Conservation (phyloP, 2,888 invertebrate genomes). For the Helleia helle region DNA sequence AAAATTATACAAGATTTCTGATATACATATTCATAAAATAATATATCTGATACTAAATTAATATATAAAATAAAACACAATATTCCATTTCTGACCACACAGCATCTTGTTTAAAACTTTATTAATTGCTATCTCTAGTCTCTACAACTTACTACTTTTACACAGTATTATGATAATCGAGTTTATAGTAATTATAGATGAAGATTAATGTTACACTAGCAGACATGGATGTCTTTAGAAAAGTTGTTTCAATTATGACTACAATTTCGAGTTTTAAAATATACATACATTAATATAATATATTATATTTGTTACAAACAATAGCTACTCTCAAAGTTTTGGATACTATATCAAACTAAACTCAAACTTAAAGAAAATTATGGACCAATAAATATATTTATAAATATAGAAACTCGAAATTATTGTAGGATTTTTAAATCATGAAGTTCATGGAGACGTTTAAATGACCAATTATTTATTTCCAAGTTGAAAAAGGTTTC, state of each 20-base stretch:
- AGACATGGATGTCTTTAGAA: not conserved
- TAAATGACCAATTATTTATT: constrained; percentile 3
- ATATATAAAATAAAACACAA: too few relatives aligned
- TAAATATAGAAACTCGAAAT: not conserved
- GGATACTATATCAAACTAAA: not conserved
- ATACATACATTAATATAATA: not conserved
- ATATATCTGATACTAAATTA: too few relatives aligned
- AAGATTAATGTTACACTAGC: not conserved
- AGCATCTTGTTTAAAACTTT: not conserved
- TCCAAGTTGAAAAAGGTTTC: constrained; percentile 5
- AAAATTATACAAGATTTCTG: not conserved
- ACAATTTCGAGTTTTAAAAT: not conserved
- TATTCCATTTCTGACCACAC: too few relatives aligned
- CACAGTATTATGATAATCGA: constrained; percentile 49
- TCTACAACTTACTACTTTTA: constrained; percentile 34
- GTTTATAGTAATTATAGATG: constrained; percentile 12
- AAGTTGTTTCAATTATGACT: not conserved
- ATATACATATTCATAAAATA: not conserved
- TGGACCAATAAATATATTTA: not conserved
- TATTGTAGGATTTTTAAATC: not conserved
- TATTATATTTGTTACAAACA: not conserved
- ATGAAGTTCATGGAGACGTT: not conserved
- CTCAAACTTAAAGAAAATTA: not conserved
- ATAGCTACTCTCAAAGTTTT: not conserved
- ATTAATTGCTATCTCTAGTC: not conserved